Conservation (phyloP, 2,113 vertebrate genomes). For the Cacatua alba region DNA sequence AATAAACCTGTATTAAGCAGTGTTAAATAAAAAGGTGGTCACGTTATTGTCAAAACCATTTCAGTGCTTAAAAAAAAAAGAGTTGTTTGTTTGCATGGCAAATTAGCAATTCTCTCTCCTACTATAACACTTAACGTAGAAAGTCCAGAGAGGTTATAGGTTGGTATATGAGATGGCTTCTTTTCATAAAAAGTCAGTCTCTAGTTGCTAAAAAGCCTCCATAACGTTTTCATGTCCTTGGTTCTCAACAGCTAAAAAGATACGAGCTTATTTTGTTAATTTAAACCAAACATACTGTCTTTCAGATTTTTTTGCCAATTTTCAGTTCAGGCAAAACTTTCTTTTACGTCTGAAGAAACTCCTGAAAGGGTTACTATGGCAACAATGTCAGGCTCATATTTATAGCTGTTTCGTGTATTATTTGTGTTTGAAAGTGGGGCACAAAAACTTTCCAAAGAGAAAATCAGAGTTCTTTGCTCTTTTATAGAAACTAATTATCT, state of each 20-base stretch:
- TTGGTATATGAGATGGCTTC: not conserved
- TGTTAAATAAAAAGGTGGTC: not conserved
- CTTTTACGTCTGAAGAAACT: constrained; percentile 22
- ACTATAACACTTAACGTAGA: not conserved
- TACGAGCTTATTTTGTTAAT: not conserved
- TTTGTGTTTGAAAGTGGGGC: constrained; percentile 37
- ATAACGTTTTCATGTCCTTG: not conserved
- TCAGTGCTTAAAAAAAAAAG: not conserved
- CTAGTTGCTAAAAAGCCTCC: not conserved
- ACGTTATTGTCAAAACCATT: not conserved
- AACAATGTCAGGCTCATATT: constrained; percentile 18
- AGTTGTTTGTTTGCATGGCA: not conserved
- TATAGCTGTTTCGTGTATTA: not conserved
- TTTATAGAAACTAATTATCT: constrained; percentile 43
- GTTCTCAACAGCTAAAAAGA: constrained; percentile 19
- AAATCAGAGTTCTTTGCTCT: constrained; percentile 7
- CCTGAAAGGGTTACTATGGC: not conserved
- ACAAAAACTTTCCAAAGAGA: constrained; percentile 7
- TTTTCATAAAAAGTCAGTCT: not conserved
- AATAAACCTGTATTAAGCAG: not conserved
- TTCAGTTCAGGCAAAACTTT: constrained; percentile 3
- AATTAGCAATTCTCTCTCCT: not conserved
- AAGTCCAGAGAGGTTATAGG: not conserved
- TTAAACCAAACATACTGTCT: constrained; percentile 2
- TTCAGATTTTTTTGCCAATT: not conserved